Conservation (phyloP, 2,113 vertebrate species). For the Platycercus adscitus region DNA sequence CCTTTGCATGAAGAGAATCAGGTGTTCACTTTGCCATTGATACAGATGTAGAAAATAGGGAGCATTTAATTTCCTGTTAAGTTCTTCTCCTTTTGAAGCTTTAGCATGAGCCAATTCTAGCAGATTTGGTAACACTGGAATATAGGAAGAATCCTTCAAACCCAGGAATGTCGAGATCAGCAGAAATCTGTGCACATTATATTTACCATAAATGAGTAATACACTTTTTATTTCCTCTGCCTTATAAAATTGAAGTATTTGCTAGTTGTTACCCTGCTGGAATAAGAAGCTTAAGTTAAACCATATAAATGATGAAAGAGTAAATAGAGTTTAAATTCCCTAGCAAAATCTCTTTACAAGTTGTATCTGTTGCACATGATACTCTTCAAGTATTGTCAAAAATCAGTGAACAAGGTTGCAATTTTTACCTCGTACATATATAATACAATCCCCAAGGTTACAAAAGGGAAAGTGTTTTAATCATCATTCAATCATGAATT, state of each 20-base stretch:
- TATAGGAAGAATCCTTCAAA: not conserved
- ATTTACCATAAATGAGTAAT: not conserved
- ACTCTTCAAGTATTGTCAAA: not conserved
- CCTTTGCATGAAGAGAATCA: not conserved
- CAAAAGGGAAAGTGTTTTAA: not conserved
- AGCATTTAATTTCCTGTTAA: not conserved
- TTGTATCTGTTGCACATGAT: constrained; percentile 5
- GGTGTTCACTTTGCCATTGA: not conserved
- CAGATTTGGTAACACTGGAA: not conserved
- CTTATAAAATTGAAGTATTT: not conserved
- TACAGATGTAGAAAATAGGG: not conserved
- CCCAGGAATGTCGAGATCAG: not conserved
- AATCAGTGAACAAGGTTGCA: constrained; percentile 17
- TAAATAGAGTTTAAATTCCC: not conserved
- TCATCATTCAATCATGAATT: not conserved
- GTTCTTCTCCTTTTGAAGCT: not conserved
- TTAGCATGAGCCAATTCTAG: not conserved
- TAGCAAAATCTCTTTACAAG: not conserved
- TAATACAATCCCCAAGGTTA: not conserved
- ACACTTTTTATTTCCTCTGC: not conserved
- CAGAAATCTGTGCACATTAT: not conserved
- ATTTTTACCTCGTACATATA: not conserved
- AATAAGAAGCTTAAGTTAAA: not conserved
- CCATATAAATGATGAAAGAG: not conserved
- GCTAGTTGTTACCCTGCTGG: not conserved